Evolutionary conservation across 2,113 vertebrate species (phyloP), one percentile per base, ranked within the genome.

Genomic region (Steatornis caripensis): DNA sequence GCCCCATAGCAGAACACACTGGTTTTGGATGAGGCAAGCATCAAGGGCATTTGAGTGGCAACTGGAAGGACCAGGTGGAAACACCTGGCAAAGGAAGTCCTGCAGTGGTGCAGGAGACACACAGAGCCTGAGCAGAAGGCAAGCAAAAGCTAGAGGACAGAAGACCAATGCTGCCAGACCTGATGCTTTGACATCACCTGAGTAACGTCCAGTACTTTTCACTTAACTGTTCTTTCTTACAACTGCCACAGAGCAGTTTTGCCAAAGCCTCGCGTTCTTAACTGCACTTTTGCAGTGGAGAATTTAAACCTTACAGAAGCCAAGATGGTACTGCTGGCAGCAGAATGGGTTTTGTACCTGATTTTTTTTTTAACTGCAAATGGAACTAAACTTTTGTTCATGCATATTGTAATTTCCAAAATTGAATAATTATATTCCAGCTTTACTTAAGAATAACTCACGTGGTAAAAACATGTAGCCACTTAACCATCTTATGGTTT

Each of bases 41-140:
- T 41, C 48, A 71, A 60, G 53, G 48, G n/a, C 65, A 54, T 84
- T 62, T 89, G 78, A 95, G 75, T 57, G 84, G 89, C 92, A 97
- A 69, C 69, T 86, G 91, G 93, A 83, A 78, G 76, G 6, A 21
- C 34, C 89, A 88, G 83, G 64, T 80, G 71, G 90, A 87, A 71
- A 76, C 46, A 66, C 87, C 69, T 87, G 82, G 43, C 26, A 27
- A 55, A 81, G 54, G 10, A 18, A 79, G 48, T 30, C 30, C 24
- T 66, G 54, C 48, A 54, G 62, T 1, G 0, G 21, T 49, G 32
- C 49, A 62, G 72, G 0, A 0, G 45, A n/a, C 23, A 39, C 43
- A 8, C 7, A 41, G 39, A 77, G 60, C 46, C 36, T 46, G 62
- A 77, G 16, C 15, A 74, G 37, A 83, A 46, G 57, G 34, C n/a